phyloP scores from a whole-genome alignment of 2,113 vertebrate species.

The Paracanthobrama guichenoti region DNA sequence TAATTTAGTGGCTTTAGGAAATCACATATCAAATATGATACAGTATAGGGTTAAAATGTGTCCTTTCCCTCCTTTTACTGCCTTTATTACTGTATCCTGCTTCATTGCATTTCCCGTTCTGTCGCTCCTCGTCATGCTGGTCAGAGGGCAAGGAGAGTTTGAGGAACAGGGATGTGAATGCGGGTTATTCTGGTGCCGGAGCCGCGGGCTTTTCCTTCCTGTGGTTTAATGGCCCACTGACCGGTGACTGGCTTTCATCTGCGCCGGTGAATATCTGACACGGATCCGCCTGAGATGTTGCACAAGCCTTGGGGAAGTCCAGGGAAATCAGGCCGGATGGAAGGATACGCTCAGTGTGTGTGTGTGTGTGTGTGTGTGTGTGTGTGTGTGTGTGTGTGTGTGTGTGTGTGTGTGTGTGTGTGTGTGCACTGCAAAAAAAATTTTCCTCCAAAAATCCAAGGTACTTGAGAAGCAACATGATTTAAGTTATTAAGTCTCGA shows the following conservation, averaged over 20 bases:
- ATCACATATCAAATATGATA: background rate
- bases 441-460: no score
- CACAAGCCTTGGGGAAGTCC: constrained; percentile 36
- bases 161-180: constrained; percentile 46
- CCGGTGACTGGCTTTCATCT: constrained; percentile 65
- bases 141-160: constrained; percentile 22
- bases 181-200: constrained; percentile 58
- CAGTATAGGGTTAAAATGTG: background rate
- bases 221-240: constrained; percentile 73
- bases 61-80: background rate
- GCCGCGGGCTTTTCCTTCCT: constrained; percentile 64
- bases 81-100: background rate
- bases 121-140: constrained; percentile 42
- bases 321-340: background rate
- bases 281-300: constrained; percentile 62
- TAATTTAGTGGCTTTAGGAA: no score
- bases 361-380: background rate
- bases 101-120: constrained; percentile 12
- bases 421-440: background rate
- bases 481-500: no score
- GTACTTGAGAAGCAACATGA: no score
- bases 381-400: background rate
- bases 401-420: background rate
- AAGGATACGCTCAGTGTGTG: background rate
- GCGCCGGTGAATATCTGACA: constrained; percentile 56